These are phyloP conservation scores for Cryptocephalus primarius DNA, from an alignment of 2,888 invertebrate species.

Conservation along the genomic window DNA sequence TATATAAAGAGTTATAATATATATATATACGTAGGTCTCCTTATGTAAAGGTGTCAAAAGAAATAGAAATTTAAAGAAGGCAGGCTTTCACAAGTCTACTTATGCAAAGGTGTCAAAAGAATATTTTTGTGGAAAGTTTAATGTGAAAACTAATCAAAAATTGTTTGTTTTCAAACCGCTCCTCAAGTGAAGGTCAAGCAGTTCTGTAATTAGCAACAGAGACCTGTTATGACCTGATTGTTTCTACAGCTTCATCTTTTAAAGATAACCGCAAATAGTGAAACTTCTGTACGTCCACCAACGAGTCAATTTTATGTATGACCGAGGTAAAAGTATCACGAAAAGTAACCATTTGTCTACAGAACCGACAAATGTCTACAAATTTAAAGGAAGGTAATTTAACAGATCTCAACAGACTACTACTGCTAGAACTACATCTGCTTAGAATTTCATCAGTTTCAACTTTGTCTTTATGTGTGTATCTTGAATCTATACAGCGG, in stretches of 20 bases:
- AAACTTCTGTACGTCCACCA: background rate
- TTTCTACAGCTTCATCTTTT: background rate
- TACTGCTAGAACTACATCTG: background rate
- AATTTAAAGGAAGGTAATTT: background rate
- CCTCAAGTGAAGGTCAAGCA: background rate
- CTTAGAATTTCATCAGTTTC: background rate
- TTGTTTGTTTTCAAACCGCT: background rate
- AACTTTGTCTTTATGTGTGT: background rate
- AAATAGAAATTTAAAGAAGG: no score
- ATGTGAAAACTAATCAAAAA: slow-evolving; percentile 1
- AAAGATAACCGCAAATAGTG: background rate
- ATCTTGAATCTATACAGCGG: background rate
- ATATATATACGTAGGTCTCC: no score
- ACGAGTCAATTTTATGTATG: background rate
- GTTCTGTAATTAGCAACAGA: background rate
- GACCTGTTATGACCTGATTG: background rate
- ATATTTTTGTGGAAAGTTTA: background rate
- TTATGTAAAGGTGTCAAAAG: no score
- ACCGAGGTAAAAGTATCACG: background rate
- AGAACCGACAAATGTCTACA: background rate
- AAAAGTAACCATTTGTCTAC: background rate
- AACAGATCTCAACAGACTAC: background rate
- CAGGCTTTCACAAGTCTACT: background rate
- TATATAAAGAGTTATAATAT: no score
- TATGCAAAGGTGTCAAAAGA: background rate